Evolutionary conservation across 2,113 vertebrate species (phyloP).

Genomic region (Crotalus helleri): DNA sequence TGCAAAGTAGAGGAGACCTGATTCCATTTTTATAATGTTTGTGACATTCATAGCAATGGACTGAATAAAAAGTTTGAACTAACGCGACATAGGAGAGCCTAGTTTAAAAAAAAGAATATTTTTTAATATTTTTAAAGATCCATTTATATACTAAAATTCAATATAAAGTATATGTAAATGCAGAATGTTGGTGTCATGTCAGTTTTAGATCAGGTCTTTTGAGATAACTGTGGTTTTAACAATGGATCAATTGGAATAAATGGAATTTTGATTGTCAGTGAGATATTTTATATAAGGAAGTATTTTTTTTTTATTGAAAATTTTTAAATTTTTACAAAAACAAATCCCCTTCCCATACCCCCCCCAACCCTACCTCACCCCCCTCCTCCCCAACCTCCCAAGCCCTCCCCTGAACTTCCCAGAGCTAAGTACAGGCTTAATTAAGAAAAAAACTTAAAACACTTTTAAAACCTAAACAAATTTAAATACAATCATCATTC

Average conservation of each 20-base stretch:
- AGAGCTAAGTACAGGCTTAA: no score
- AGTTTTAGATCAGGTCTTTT: conserved; percentile 54
- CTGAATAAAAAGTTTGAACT: conserved; percentile 28
- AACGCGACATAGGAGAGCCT: conserved; percentile 8
- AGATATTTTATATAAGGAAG: conserved; percentile 21
- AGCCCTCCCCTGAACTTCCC: no score
- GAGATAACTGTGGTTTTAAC: conserved; percentile 57
- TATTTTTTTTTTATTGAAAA: no score
- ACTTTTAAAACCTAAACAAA: no score
- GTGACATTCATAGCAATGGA: conserved; percentile 14
- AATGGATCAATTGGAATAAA: conserved; percentile 54
- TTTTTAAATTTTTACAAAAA: no score
- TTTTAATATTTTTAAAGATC: conserved; percentile 9
- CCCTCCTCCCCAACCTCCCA: no score
- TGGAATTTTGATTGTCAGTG: conserved; percentile 24
- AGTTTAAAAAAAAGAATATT: background rate
- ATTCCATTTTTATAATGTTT: conserved; percentile 44
- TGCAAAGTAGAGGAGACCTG: conserved; percentile 15
- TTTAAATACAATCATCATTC: no score
- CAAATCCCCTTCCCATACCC: no score
- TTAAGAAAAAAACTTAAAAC: no score
- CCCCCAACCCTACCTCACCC: no score
- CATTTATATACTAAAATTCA: conserved; percentile 46
- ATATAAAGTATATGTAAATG: conserved; percentile 61
- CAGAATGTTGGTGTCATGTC: conserved; percentile 58